Base-by-base conservation (phyloP, 1,140 invertebrate species). In the Bactericera cockerelli region DNA sequence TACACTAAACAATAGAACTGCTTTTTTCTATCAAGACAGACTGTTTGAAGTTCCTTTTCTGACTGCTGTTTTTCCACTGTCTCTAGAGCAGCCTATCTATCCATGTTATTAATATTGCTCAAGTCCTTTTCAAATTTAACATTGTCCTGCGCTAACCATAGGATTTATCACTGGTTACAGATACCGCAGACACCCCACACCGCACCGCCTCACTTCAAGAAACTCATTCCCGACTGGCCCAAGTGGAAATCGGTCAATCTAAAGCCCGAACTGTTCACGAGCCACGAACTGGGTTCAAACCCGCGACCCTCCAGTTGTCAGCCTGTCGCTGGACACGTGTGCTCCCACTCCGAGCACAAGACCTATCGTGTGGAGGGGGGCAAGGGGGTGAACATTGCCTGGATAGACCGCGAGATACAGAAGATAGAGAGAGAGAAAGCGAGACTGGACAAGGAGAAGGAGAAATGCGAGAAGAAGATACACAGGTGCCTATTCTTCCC, bases 191-290 rank as follows among this genome's bases (percentile, higher is more conserved):
- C 63, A 39, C 33, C 61, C 60, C 56, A 57, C 57, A 33, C 61
- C 42, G 33, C 68, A 54, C 65, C 69, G 62, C 67, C 72, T 56
- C 70, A 72, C 33, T 70, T 74, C 63, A 70, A 73, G 63, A 75
- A 74, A 66, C 77, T 77, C 64, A 72, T 85, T 31, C 77, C 79
- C 26, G 84, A 87, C 65, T 85, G 83, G 81, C 83, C 85, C 61
- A 74, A 82, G 10, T 83, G 81, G 79, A 80, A 77, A 63, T 74
- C 74, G 22, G 19, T 49, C 4, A 49, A 49, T 16, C 19, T 49
- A 4, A 49, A 49, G 22, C 42, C 6, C 22, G 42, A 49, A 49
- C n/a, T 49, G 4, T 49, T 49, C 22, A 16, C n/a, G 19, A 49
- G 42, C 22, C 42, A 49, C 22, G 42, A 49, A 4, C n/a, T 49